phyloP scores from a whole-genome alignment of 2,113 vertebrate species.

The Procavia capensis region DNA sequence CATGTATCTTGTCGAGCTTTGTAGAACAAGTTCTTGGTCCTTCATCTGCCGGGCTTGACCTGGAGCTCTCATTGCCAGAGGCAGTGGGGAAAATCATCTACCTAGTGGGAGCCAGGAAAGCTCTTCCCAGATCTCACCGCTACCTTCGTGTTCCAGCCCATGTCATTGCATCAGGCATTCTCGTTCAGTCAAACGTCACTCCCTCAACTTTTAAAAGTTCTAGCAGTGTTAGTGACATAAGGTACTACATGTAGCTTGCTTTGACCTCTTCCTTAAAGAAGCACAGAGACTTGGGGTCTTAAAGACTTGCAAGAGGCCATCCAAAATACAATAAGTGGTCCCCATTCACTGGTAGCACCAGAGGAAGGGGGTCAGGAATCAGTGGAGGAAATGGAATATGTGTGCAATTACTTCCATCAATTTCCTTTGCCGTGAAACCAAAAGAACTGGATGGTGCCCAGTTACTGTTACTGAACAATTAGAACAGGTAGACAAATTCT shows the following conservation, averaged over 20 bases:
- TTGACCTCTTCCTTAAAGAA: neutral
- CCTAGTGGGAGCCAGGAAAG: neutral
- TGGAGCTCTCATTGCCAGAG: neutral
- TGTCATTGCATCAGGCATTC: neutral
- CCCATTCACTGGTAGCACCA: neutral
- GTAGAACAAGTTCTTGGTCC: neutral
- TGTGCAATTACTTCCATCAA: neutral
- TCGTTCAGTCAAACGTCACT: neutral
- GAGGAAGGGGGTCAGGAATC: neutral
- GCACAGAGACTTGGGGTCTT: neutral
- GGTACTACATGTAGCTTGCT: neutral
- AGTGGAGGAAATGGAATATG: neutral
- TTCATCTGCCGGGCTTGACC: neutral
- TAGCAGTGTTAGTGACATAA: neutral
- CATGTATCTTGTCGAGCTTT: neutral
- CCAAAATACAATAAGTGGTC: neutral
- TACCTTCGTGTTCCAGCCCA: neutral
- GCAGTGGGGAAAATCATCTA: neutral
- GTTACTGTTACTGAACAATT: neutral
- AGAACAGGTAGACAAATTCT: neutral
- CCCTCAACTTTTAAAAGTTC: neutral
- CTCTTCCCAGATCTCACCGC: neutral
- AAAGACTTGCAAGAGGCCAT: neutral
- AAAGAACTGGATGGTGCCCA: neutral
- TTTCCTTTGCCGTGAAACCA: neutral